Evolutionary conservation across 2,113 vertebrate species (phyloP), one percentile per base, ranked within the genome.

Genomic region (Orthonyx spaldingii): DNA sequence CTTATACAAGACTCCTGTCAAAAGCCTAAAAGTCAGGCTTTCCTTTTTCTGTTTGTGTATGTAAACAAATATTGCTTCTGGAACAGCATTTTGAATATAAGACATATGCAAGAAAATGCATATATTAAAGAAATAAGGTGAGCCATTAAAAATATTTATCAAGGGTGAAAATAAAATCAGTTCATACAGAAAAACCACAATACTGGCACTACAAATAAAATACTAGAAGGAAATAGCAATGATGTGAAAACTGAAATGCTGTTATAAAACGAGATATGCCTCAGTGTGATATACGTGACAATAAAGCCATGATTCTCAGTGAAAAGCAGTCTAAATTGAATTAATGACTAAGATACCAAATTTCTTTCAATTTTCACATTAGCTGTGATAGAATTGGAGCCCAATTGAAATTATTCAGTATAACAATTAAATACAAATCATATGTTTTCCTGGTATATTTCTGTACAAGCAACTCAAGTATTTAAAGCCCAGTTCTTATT

Each of bases 1-100:
- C 99, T 99, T 99, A 99, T 98, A 99, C 98, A 98, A 98, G 98
- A 98, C 98, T 99, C 98, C 99, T 99, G 99, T 99, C 99, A 99
- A 99, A 98, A 98, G 98, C 99, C 98, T 97, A 95, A 98, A 98
- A 98, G 97, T 98, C 98, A 98, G 97, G 90, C 96, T 98, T 98
- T 89, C 97, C 78, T 97, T 97, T 97, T 97, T 96, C 97, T 97
- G 94, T 98, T 98, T 97, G 94, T 97, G 87, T 96, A 82, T 37
- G 35, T 90, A 96, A 97, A 97, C 95, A 98, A 97, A 95, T 85
- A 94, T 76, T 94, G 83, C 84, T 97, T 66, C 96, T 94, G 94
- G 96, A 98, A 96, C 91, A 97, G 96, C 92, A 96, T 97, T 98
- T 96, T 96, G 80, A 95, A 85, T 90, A 66, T 87, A 88, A 93